These are phyloP conservation scores for Tethea ocularis DNA, from an alignment of 2,888 invertebrate species.

Conservation along the genomic window DNA sequence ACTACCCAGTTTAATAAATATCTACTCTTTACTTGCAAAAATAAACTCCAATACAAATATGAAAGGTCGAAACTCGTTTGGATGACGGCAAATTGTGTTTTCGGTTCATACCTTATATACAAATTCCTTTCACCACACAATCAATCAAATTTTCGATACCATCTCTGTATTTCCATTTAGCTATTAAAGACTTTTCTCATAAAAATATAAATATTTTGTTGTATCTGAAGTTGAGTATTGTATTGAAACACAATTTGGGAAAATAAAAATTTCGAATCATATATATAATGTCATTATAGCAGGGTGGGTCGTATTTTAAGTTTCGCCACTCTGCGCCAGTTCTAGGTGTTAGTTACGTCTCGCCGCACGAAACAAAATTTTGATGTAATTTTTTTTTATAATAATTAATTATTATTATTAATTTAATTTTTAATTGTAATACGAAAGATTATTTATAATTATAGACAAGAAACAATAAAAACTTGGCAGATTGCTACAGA, in stretches of 20 bases:
- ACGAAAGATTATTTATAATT: no score
- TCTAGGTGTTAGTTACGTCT: no score
- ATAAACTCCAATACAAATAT: background rate
- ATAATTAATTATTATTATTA: no score
- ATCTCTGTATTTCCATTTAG: constrained; percentile 17
- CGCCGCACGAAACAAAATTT: no score
- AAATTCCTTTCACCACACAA: constrained; percentile 37
- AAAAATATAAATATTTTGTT: background rate
- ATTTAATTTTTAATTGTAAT: no score
- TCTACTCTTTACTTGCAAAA: background rate
- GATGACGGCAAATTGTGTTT: background rate
- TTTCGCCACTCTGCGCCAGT: no score
- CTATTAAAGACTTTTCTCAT: constrained; percentile 4
- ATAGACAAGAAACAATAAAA: no score
- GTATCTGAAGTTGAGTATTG: background rate
- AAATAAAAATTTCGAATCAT: background rate
- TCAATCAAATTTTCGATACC: constrained; percentile 35
- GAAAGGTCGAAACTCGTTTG: background rate
- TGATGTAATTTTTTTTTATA: no score
- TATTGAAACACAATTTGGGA: background rate
- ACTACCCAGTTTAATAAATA: background rate
- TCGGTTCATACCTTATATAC: constrained; percentile 6
- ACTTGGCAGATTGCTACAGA: no score
- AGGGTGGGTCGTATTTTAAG: background rate
- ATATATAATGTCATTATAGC: no score